A percentile compares a stretch with the other conserved stretches of the same genome.
Conservation (phyloP, 2,797 vertebrate species). For the Acanthurus tractus region DNA sequence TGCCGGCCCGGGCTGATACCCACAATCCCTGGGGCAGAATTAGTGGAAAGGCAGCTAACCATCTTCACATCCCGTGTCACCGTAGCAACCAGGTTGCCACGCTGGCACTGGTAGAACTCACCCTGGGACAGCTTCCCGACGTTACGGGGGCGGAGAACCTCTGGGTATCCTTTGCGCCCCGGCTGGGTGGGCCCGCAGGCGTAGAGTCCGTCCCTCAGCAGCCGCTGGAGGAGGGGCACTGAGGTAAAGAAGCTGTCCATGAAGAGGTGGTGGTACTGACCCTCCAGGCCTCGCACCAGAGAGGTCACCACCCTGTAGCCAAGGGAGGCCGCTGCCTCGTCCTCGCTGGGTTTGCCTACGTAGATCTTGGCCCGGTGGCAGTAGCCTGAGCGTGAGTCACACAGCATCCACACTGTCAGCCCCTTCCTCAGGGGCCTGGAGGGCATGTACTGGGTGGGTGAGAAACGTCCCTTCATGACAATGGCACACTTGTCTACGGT, state of each 20-base stretch:
- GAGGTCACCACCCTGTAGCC: slow-evolving; percentile 84
- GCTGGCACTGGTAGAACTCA: slow-evolving; percentile 90
- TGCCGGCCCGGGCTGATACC: slow-evolving; percentile 85
- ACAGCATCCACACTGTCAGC: slow-evolving; percentile 89
- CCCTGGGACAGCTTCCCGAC: slow-evolving; percentile 86
- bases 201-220: slow-evolving; percentile 84
- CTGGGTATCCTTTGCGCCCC: slow-evolving; percentile 84
- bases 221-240: slow-evolving; percentile 85
- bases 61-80: slow-evolving; percentile 85
- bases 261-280: slow-evolving; percentile 88
- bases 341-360: slow-evolving; percentile 80
- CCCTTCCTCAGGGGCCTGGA: slow-evolving; percentile 88
- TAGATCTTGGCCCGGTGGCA: slow-evolving; percentile 87
- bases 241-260: slow-evolving; percentile 90
- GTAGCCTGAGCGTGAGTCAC: slow-evolving; percentile 88
- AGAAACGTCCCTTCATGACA: slow-evolving; percentile 84
- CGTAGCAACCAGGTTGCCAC: slow-evolving; percentile 86
- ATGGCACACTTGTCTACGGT: slow-evolving; percentile 87
- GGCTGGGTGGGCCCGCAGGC: slow-evolving; percentile 87
- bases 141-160: slow-evolving; percentile 84
- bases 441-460: slow-evolving; percentile 87
- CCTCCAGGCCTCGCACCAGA: slow-evolving; percentile 85
- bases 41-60: slow-evolving; percentile 87
- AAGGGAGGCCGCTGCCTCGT: slow-evolving; percentile 67
- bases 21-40: slow-evolving; percentile 87